phyloP scores from a whole-genome alignment of 2,888 invertebrate genomes.

The Synanthedon vespiformis region DNA sequence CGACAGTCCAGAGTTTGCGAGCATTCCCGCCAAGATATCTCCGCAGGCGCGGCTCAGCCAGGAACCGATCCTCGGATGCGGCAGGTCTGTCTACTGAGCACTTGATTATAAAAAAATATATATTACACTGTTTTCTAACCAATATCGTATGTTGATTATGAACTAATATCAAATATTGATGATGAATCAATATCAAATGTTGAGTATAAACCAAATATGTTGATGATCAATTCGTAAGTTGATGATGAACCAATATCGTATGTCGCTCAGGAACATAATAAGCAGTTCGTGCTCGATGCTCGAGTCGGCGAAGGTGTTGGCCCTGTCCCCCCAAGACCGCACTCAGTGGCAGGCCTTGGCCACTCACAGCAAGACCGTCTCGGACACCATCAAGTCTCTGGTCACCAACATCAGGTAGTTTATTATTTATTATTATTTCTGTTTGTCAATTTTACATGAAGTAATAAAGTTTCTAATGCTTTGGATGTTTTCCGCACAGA shows the following conservation, averaged over 20 bases:
- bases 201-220: no score
- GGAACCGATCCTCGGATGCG: constrained; percentile 88
- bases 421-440: not conserved
- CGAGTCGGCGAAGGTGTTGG: constrained; percentile 88
- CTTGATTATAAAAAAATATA: no score
- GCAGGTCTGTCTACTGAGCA: constrained; percentile 55
- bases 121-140: no score
- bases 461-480: not conserved
- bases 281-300: constrained; percentile 77
- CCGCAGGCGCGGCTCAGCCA: constrained; percentile 85
- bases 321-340: constrained; percentile 90
- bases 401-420: constrained; percentile 87
- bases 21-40: constrained; percentile 92
- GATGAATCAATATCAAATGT: no score
- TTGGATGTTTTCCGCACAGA: constrained; percentile 40
- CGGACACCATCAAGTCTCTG: constrained; percentile 94
- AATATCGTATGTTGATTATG: constrained; percentile 17
- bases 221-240: constrained; percentile 22
- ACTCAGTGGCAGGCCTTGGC: constrained; percentile 95
- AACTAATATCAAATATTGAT: constrained; percentile 10
- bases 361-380: constrained; percentile 93
- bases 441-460: no score
- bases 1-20: constrained; percentile 92
- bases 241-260: constrained; percentile 8
- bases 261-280: constrained; percentile 45